Evolutionary conservation across 1,140 invertebrate species (phyloP).

Genomic region (Melanaphis sacchari): DNA sequence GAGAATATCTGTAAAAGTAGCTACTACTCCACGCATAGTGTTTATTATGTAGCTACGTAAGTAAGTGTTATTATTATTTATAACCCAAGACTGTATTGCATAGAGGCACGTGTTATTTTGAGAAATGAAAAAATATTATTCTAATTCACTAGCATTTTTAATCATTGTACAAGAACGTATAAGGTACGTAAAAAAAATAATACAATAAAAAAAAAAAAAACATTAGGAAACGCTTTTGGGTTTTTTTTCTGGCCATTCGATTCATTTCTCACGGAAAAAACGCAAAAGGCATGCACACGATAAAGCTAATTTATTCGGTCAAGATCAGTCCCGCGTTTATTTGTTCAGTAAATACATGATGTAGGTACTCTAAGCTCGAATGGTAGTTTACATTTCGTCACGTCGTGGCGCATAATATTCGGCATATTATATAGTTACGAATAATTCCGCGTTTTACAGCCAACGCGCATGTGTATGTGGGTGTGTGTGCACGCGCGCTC

Average conservation of each 20-base stretch:
- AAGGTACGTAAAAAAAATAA: too few species aligned
- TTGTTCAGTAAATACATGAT: background rate
- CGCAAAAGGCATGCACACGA: background rate
- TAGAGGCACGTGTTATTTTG: background rate
- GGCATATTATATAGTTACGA: background rate
- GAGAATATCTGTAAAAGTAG: background rate
- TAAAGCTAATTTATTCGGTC: background rate
- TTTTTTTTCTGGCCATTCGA: background rate
- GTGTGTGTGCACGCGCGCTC: background rate
- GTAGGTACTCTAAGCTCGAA: background rate
- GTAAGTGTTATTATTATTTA: background rate
- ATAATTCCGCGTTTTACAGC: background rate
- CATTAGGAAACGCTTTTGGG: background rate
- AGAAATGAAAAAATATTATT: background rate
- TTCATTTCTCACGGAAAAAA: background rate
- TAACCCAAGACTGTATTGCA: background rate
- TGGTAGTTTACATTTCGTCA: background rate
- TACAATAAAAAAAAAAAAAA: background rate
- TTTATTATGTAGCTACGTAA: background rate
- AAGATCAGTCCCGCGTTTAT: background rate
- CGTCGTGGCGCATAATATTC: background rate
- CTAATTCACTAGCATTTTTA: background rate
- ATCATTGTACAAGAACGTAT: background rate
- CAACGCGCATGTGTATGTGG: background rate
- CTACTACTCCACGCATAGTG: background rate